Base-by-base conservation (phyloP, 2,888 invertebrate species). In the Synanthedon vespiformis region DNA sequence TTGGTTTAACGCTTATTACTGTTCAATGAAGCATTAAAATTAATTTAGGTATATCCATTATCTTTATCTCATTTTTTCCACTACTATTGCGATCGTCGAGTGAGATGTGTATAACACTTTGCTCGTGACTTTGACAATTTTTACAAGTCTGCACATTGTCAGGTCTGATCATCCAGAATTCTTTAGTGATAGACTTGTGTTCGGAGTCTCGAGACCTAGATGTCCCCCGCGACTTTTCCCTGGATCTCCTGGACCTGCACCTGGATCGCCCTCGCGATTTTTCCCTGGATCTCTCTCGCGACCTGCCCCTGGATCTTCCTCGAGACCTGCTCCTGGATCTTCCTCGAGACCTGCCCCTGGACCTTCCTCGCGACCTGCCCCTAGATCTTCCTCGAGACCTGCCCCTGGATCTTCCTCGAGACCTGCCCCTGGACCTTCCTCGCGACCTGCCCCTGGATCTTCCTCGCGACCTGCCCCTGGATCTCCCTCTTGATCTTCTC, bases 351-450 rank as follows among this genome's bases (percentile, higher is more conserved):
- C 41, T 51, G 2, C 41, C 55, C 14, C 58, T 52, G 1, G 57
- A 53, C 49, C 55, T 34, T 3, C 55, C 53, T 50, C 58, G 52
- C 34, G 59, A 57, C 40, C 41, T 52, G 12, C 48, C 51, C 48
- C 57, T 50, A 4, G 58, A 57, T 5, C 27, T 52, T 2, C 53
- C 60, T 27, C 56, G 55, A 4, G 63, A 62, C 47, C 53, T 54
- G 27, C 52, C 58, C 18, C 58, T 52, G 1, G 60, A 62, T n/a
- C 40, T 48, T 0, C 52, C 56, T 1, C 56, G 54, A 5, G 60
- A 63, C n/a, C 27, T 51, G 4, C 51, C 58, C 49, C 57, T 54
- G 11, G 60, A 64, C n/a, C n/a, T 48, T 1, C 50, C 52, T 13
- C 57, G 22, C 44, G 56, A 53, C 14, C 52, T 52, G 11, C 18